A percentile compares a stretch with the other conserved stretches of the same genome.
phyloP scores from a whole-genome alignment of 2,113 vertebrate species.

The Eulemur macaco region DNA sequence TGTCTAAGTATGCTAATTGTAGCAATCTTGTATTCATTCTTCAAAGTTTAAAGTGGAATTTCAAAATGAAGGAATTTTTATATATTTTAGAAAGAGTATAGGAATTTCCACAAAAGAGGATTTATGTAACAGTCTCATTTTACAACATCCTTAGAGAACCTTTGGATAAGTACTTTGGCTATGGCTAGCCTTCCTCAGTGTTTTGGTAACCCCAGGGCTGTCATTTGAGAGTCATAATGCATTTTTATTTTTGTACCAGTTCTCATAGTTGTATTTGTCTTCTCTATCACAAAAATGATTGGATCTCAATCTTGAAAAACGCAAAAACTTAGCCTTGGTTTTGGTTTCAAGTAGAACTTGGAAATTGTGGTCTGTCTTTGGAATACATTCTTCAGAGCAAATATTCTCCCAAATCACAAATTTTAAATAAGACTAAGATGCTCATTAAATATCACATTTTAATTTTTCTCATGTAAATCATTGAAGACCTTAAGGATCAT shows the following conservation, averaged over 20 bases:
- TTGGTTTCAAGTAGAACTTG: neutral
- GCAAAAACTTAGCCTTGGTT: neutral
- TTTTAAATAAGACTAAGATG: neutral
- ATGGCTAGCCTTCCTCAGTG: neutral
- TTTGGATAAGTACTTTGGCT: neutral
- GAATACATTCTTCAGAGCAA: neutral
- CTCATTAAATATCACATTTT: neutral
- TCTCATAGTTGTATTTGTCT: conserved; percentile 40
- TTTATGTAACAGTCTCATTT: neutral
- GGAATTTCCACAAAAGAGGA: neutral
- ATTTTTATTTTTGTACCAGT: conserved; percentile 26
- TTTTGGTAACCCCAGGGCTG: neutral
- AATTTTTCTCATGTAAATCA: neutral
- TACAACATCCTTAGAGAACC: neutral
- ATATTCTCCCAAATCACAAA: neutral
- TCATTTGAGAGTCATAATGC: conserved; percentile 19
- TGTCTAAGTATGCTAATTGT: neutral
- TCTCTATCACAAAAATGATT: conserved; percentile 10
- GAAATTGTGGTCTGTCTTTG: neutral
- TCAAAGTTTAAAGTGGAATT: neutral
- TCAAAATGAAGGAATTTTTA: neutral
- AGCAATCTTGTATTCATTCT: neutral
- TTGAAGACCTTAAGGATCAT: neutral
- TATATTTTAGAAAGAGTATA: neutral
- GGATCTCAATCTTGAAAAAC: neutral